Conservation (phyloP, 1,140 invertebrate genomes). For the Drosophila sp. region DNA sequence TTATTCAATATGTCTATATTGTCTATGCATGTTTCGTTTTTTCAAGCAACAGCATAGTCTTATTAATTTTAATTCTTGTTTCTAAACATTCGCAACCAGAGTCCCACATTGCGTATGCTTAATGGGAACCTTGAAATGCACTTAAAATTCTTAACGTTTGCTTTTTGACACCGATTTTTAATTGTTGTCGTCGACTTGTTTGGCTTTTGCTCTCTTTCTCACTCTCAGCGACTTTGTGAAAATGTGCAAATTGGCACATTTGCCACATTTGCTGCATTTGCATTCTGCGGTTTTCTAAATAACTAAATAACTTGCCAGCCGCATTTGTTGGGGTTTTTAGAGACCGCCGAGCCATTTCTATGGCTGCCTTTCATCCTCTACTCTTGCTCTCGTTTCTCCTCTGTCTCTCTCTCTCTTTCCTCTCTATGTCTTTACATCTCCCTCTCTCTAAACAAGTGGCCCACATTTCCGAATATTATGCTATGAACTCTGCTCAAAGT, state of each 20-base stretch:
- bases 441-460: slow-evolving; percentile 26
- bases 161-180: slow-evolving; percentile 80
- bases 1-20: no score
- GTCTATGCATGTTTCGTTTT: no score
- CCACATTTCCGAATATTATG: slow-evolving; percentile 55
- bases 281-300: slow-evolving; percentile 78
- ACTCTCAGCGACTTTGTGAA: neutral
- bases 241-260: slow-evolving; percentile 59
- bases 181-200: slow-evolving; percentile 56
- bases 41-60: neutral
- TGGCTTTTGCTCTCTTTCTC: slow-evolving; percentile 27
- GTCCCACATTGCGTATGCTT: slow-evolving; percentile 65
- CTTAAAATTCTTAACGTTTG: slow-evolving; percentile 71
- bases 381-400: neutral
- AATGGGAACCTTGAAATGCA: slow-evolving; percentile 72
- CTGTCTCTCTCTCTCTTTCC: neutral
- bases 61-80: neutral
- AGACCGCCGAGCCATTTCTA: slow-evolving; percentile 61
- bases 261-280: slow-evolving; percentile 58
- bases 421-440: neutral
- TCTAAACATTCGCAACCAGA: slow-evolving; percentile 35
- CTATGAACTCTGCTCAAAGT: slow-evolving; percentile 33
- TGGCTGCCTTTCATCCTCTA: slow-evolving; percentile 49
- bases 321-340: slow-evolving; percentile 70
- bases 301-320: slow-evolving; percentile 68